These are phyloP conservation scores for Charaxes varanes DNA, from an alignment of 1,140 invertebrate species.

Conservation along the genomic window DNA sequence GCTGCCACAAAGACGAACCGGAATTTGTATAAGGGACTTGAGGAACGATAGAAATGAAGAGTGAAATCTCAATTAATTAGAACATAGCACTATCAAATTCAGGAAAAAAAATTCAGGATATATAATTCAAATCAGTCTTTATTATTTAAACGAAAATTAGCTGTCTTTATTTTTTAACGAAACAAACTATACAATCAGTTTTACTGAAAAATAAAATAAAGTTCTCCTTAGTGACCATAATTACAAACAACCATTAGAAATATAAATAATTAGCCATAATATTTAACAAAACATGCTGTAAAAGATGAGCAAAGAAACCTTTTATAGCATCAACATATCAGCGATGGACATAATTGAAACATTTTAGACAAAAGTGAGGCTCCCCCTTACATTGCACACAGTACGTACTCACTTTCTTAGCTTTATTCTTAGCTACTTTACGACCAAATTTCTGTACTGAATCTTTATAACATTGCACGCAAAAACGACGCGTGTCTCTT, in stretches of 20 bases:
- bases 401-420: slow-evolving; percentile 38
- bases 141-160: slow-evolving; percentile 36
- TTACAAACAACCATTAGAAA: slow-evolving; percentile 33
- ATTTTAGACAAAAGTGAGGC: slow-evolving; percentile 35
- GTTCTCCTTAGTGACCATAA: slow-evolving; percentile 31
- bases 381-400: slow-evolving; percentile 30
- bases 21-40: too few relatives aligned
- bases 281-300: slow-evolving; percentile 35
- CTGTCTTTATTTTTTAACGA: slow-evolving; percentile 31
- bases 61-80: too few relatives aligned
- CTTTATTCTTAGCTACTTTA: slow-evolving; percentile 32
- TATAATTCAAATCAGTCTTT: slow-evolving; percentile 34
- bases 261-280: slow-evolving; percentile 36
- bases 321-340: slow-evolving; percentile 33
- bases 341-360: slow-evolving; percentile 38
- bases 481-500: slow-evolving; percentile 35
- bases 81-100: too few relatives aligned
- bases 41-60: too few relatives aligned
- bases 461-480: slow-evolving; percentile 35
- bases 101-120: slow-evolving; percentile 32
- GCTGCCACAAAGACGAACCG: too few relatives aligned
- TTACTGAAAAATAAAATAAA: slow-evolving; percentile 35
- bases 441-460: slow-evolving; percentile 32
- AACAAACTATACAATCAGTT: slow-evolving; percentile 32
- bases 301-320: slow-evolving; percentile 34